These are phyloP conservation scores for Aepyceros melampus DNA, from an alignment of 2,113 vertebrate species.

Conservation along the genomic window DNA sequence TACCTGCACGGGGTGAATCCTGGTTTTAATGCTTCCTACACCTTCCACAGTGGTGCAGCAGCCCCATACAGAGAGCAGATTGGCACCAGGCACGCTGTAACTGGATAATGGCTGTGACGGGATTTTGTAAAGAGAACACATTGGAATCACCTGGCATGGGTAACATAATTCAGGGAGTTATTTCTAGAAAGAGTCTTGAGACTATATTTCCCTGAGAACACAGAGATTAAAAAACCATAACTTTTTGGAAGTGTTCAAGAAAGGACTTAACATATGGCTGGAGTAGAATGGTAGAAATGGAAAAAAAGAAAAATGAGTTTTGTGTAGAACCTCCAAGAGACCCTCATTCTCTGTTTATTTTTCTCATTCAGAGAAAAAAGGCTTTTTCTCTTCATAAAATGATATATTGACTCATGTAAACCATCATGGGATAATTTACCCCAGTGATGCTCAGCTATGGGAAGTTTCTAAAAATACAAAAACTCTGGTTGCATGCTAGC, in stretches of 20 bases:
- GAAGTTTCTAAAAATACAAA: not conserved
- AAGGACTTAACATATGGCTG: not conserved
- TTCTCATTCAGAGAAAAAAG: not conserved
- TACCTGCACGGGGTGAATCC: constrained; percentile 89
- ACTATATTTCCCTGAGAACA: not conserved
- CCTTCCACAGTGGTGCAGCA: constrained; percentile 88
- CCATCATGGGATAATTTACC: not conserved
- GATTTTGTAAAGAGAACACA: constrained; percentile 69
- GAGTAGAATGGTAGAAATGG: not conserved
- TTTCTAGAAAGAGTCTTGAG: not conserved
- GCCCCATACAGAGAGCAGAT: constrained; percentile 86
- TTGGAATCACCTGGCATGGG: not conserved
- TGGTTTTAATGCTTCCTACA: constrained; percentile 85
- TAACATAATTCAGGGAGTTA: not conserved
- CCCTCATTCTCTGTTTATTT: not conserved
- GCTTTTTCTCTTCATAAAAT: not conserved
- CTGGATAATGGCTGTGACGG: constrained; percentile 83
- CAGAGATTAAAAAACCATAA: not conserved
- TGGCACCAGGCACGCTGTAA: constrained; percentile 86
- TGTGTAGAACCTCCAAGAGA: not conserved
- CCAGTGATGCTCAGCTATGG: not conserved
- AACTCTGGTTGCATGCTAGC: not conserved
- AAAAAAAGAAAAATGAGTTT: not conserved
- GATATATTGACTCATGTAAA: not conserved
- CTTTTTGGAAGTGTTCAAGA: not conserved